Conservation (phyloP, 1,140 invertebrate species). For the Centruroides sculpturatus region DNA sequence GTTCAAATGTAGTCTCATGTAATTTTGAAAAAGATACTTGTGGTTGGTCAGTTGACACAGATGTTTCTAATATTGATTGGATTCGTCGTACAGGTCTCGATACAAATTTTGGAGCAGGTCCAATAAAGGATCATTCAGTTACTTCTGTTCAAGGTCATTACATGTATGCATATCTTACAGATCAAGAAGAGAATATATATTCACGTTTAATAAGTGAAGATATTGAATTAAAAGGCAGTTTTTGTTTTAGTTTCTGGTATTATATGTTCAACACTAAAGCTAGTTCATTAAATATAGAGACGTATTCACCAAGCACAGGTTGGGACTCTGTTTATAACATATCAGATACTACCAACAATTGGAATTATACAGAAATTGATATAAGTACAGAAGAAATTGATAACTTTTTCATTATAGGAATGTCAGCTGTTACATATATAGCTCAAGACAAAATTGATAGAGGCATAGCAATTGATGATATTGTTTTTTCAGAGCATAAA, state of each 20-base stretch:
- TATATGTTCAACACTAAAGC: slow-evolving; percentile 10
- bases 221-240: slow-evolving; percentile 2
- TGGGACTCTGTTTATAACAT: slow-evolving; percentile 4
- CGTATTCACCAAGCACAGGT: slow-evolving; percentile 2
- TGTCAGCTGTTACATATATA: neutral
- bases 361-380: slow-evolving; percentile 9
- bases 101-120: slow-evolving; percentile 10
- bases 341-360: slow-evolving; percentile 1
- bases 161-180: slow-evolving; percentile 13
- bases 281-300: slow-evolving; percentile 3
- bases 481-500: neutral
- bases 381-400: slow-evolving; percentile 3
- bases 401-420: slow-evolving; percentile 10
- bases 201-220: slow-evolving; percentile 14
- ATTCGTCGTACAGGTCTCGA: slow-evolving; percentile 4
- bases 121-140: slow-evolving; percentile 10
- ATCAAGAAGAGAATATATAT: neutral
- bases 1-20: slow-evolving; percentile 11
- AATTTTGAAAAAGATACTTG: slow-evolving; percentile 16
- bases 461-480: slow-evolving; percentile 17
- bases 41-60: slow-evolving; percentile 12
- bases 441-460: slow-evolving; percentile 6
- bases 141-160: slow-evolving; percentile 14
- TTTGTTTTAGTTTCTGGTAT: slow-evolving; percentile 9
- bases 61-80: slow-evolving; percentile 8